Base-by-base conservation (phyloP, 2,888 invertebrate genomes). In the Bombyx huttoni region DNA sequence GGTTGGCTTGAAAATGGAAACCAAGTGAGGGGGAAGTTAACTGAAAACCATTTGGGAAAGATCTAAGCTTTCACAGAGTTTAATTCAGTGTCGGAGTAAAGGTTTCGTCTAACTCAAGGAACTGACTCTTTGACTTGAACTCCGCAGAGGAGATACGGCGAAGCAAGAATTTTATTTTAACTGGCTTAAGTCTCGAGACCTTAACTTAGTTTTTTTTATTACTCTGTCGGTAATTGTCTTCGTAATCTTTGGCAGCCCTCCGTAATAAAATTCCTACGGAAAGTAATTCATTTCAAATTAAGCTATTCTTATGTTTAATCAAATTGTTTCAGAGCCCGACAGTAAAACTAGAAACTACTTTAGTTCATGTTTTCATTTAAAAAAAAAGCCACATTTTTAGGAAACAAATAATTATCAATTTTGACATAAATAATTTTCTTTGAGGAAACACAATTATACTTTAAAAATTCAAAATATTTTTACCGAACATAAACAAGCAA, bases 1-100 rank as follows among this genome's bases (percentile, higher is more conserved):
- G 40, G 8, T 12, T 40, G 40, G 0, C 24, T 24, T 24, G 40
- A 40, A 8, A 40, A 40, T 40, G 12, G 40, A 40, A 40, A 40
- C 40, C 40, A 40, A 40, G 12, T 40, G 40, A 40, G 40, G 12
- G 40, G 40, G 40, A 5, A 40, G 40, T 40, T 40, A 40, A 40
- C 40, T 40, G 40, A 40, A 40, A 40, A 40, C 40, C 40, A 40
- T 40, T 40, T 10, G 40, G 53, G 54, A 58, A 58, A 55, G 59
- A 59, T 58, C 55, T 53, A 58, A 56, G 54, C 56, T 54, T 55
- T 50, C 40, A 33, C 46, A 13, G 48, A 59, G 56, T 56, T 60
- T 58, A 57, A 60, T 56, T 57, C 53, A 52, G 53, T 53, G 56
- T 56, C 53, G 50, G 54, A 50, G 56, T 49, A 50, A 24, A 47